These are phyloP conservation scores for Lepidocyrtinus sp. DNA, from an alignment of 2,888 invertebrate genomes.

Conservation along the genomic window DNA sequence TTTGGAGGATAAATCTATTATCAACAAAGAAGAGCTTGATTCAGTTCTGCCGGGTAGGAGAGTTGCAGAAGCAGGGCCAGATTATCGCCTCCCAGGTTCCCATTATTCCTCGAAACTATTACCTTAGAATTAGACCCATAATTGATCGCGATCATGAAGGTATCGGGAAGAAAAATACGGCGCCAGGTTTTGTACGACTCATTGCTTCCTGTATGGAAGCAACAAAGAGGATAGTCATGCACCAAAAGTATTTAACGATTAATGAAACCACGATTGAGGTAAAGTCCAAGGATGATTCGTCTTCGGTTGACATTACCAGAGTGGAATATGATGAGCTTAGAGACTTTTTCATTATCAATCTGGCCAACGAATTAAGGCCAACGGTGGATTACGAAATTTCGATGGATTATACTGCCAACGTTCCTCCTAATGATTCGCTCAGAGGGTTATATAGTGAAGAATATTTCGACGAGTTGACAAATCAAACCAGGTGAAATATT, in stretches of 20 bases:
- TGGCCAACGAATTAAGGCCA: background rate
- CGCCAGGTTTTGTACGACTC: constrained; percentile 19
- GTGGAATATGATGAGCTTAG: constrained; percentile 31
- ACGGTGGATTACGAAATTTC: constrained; percentile 25
- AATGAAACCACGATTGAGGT: constrained; percentile 23
- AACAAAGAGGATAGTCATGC: constrained; percentile 25
- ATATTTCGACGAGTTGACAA: constrained; percentile 29
- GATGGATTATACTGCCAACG: constrained; percentile 38
- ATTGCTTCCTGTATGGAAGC: background rate
- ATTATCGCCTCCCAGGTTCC: too few relatives aligned
- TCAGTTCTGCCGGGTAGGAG: background rate
- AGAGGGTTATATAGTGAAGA: constrained; percentile 44
- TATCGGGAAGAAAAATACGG: constrained; percentile 30
- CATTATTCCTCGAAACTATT: background rate
- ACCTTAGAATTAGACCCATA: constrained; percentile 10
- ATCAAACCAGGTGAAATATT: constrained; percentile 23
- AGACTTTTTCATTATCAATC: constrained; percentile 32
- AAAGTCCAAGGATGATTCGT: background rate
- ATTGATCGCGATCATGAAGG: constrained; percentile 35
- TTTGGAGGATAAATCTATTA: background rate
- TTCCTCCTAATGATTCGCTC: constrained; percentile 39
- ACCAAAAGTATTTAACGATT: constrained; percentile 27
- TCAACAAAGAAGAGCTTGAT: background rate
- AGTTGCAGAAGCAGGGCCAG: constrained; percentile 13
- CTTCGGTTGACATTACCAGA: background rate